A percentile compares a stretch with the other conserved stretches of the same genome.
Evolutionary conservation across 2,113 vertebrate genomes (phyloP).

Genomic region (Prinia subflava): DNA sequence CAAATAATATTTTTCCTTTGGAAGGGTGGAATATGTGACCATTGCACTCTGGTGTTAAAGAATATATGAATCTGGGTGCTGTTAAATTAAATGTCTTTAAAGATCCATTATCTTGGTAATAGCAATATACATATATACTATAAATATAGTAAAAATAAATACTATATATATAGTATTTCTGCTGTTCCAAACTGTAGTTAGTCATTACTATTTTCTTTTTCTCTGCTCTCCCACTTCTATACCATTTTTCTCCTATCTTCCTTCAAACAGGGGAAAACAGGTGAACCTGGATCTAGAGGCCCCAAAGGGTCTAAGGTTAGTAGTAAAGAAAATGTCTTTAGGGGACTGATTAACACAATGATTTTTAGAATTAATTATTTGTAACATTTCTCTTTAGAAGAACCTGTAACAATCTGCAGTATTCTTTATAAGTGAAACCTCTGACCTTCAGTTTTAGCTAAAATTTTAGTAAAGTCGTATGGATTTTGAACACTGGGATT

Average conservation of each 20-base stretch:
- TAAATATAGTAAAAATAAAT: too few species aligned
- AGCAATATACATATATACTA: conserved; percentile 26
- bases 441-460: background rate
- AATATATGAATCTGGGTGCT: background rate
- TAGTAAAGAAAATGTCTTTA: background rate
- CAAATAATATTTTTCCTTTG: background rate
- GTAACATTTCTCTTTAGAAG: background rate
- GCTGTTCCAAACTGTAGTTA: background rate
- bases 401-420: background rate
- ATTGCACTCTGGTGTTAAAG: background rate
- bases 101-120: background rate
- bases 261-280: conserved; percentile 84
- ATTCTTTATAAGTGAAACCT: background rate
- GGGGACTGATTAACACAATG: background rate
- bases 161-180: too few species aligned
- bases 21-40: background rate
- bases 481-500: background rate
- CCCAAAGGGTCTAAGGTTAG: conserved; percentile 95
- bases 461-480: background rate
- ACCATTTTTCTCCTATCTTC: conserved; percentile 45
- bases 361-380: background rate
- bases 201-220: conserved; percentile 54
- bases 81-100: background rate
- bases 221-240: conserved; percentile 45
- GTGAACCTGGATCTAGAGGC: conserved; percentile 89